Conservation (phyloP, 1,140 invertebrate species). For the Drosophila sucinea region DNA sequence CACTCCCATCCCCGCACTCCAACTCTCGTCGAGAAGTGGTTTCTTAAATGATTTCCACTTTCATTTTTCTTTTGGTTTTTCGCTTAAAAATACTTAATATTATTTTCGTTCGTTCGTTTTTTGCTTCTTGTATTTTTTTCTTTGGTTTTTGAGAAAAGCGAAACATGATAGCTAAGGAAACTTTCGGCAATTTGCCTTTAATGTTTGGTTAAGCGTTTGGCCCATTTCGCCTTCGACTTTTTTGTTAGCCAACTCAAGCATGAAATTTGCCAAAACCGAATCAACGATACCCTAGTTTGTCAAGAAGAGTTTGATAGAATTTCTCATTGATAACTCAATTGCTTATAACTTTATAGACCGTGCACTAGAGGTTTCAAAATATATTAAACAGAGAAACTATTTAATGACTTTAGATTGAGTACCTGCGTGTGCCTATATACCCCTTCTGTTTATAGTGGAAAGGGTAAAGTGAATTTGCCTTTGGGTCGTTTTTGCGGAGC, state of each 20-base stretch:
- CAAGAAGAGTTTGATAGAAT: too few relatives aligned
- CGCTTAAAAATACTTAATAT: slow-evolving; percentile 3
- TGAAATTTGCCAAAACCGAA: slow-evolving; percentile 45
- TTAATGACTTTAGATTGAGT: too few relatives aligned
- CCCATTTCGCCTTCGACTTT: slow-evolving; percentile 30
- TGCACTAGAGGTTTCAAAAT: too few relatives aligned
- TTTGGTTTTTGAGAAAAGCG: slow-evolving; percentile 2
- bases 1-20: not conserved
- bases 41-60: slow-evolving; percentile 11
- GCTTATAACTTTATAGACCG: too few relatives aligned
- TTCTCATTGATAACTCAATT: too few relatives aligned
- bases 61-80: slow-evolving; percentile 6
- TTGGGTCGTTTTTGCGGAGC: slow-evolving; percentile 22
- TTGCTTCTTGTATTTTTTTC: slow-evolving; percentile 1
- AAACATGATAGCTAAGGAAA: slow-evolving; percentile 9
- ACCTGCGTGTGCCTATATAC: not conserved
- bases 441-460: not conserved
- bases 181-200: slow-evolving; percentile 26
- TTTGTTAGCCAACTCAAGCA: slow-evolving; percentile 40
- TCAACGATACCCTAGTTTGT: slow-evolving; percentile 21
- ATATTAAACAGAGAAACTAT: too few relatives aligned
- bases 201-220: slow-evolving; percentile 13
- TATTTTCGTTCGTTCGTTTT: not conserved
- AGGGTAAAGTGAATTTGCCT: slow-evolving; percentile 19
- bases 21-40: not conserved